Conservation (phyloP, 2,888 invertebrate species). For the Tetanocera ferruginea region DNA sequence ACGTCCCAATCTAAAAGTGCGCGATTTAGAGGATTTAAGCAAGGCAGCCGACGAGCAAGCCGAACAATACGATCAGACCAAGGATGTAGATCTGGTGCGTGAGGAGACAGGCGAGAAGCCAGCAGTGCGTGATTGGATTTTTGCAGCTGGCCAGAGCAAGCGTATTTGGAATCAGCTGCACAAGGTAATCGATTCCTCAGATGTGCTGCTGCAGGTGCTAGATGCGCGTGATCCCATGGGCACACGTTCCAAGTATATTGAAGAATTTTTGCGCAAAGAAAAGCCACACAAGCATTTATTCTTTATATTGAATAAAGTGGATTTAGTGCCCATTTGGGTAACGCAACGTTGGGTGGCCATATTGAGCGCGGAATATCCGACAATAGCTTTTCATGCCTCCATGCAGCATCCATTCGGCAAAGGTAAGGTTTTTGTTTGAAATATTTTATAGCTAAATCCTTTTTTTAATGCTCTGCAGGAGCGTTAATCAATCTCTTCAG, state of each 20-base stretch:
- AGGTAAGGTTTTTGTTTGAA: constrained; percentile 68
- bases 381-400: constrained; percentile 98
- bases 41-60: constrained; percentile 79
- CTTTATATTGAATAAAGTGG: constrained; percentile 96
- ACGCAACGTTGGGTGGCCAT: constrained; percentile 98
- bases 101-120: constrained; percentile 86
- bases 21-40: constrained; percentile 84
- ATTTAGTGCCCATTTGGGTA: constrained; percentile 97
- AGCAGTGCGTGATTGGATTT: constrained; percentile 91
- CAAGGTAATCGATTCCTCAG: constrained; percentile 98
- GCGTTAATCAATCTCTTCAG: constrained; percentile 95
- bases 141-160: constrained; percentile 95
- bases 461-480: constrained; percentile 66
- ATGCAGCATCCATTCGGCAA: constrained; percentile 98
- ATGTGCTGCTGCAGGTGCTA: constrained; percentile 94
- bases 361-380: constrained; percentile 94
- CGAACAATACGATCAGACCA: constrained; percentile 83
- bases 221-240: constrained; percentile 98
- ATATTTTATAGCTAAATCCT: not conserved
- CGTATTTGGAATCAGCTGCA: constrained; percentile 99
- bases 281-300: constrained; percentile 98
- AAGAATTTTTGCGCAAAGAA: constrained; percentile 92
- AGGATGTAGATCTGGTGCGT: constrained; percentile 86
- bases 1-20: constrained; percentile 82
- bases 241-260: constrained; percentile 92